phyloP scores from a whole-genome alignment of 2,888 invertebrate species.

The Quadroppia sp. region DNA sequence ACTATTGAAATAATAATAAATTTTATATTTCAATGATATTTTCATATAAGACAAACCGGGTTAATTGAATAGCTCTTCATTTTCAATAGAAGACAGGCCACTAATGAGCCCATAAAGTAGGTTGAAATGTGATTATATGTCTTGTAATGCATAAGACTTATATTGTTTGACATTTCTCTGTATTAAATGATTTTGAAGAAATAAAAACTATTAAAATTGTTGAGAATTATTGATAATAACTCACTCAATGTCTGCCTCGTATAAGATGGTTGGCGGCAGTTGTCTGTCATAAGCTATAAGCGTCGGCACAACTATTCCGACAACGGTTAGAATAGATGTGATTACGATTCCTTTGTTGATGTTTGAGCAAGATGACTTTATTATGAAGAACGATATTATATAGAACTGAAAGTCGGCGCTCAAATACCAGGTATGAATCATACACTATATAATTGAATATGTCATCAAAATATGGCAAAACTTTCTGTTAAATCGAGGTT shows the following conservation, averaged over 20 bases:
- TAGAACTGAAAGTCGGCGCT: slow-evolving; percentile 16
- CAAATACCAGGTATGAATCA: slow-evolving; percentile 22
- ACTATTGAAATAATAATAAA: neutral
- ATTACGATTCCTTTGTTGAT: neutral
- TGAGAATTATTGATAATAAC: neutral
- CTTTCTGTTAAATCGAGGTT: no score
- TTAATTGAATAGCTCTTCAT: no score
- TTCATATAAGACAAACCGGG: neutral
- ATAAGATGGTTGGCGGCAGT: neutral
- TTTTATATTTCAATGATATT: neutral
- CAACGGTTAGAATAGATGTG: neutral
- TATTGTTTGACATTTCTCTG: neutral
- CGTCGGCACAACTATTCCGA: neutral
- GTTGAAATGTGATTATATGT: neutral
- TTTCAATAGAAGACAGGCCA: neutral
- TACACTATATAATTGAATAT: neutral
- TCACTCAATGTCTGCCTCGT: neutral
- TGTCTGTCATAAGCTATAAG: neutral
- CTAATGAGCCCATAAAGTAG: neutral
- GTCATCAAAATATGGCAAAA: no score
- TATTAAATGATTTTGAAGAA: neutral
- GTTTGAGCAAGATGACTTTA: neutral
- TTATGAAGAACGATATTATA: neutral
- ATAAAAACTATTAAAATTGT: neutral
- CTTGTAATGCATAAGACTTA: neutral